Conservation (phyloP, 1,140 invertebrate genomes). For the Aphaenogaster rudis region DNA sequence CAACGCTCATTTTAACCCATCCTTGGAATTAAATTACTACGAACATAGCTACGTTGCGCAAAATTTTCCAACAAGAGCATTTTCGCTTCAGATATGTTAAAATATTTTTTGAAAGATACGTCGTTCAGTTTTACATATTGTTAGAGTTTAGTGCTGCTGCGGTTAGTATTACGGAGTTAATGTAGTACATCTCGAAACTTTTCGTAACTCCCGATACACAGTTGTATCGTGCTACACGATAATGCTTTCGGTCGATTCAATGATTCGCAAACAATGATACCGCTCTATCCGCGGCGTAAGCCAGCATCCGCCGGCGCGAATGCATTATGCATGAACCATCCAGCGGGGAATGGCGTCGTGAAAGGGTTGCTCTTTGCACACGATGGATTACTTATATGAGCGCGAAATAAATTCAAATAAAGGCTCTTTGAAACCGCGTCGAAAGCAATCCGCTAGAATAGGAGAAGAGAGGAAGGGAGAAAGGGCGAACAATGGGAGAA, state of each 20-base stretch:
- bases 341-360: constrained; percentile 62
- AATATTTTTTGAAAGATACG: background rate
- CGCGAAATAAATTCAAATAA: constrained; percentile 61
- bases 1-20: background rate
- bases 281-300: constrained; percentile 72
- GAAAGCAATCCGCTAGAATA: constrained; percentile 10
- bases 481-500: background rate
- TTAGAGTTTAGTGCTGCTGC: background rate
- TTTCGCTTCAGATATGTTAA: background rate
- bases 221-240: constrained; percentile 63
- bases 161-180: background rate
- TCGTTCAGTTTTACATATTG: background rate
- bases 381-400: constrained; percentile 65
- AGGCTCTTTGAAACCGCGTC: constrained; percentile 28
- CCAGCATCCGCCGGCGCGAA: constrained; percentile 60
- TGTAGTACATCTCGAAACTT: constrained; percentile 50
- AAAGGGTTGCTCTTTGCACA: constrained; percentile 57
- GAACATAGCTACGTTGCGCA: background rate
- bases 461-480: background rate
- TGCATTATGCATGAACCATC: constrained; percentile 80
- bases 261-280: constrained; percentile 84
- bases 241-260: constrained; percentile 81
- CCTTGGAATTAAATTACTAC: constrained; percentile 6
- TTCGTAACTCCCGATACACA: constrained; percentile 38
- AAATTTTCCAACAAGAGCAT: background rate